Conservation (phyloP, 2,797 vertebrate genomes). For the Coregonus suidteri region DNA sequence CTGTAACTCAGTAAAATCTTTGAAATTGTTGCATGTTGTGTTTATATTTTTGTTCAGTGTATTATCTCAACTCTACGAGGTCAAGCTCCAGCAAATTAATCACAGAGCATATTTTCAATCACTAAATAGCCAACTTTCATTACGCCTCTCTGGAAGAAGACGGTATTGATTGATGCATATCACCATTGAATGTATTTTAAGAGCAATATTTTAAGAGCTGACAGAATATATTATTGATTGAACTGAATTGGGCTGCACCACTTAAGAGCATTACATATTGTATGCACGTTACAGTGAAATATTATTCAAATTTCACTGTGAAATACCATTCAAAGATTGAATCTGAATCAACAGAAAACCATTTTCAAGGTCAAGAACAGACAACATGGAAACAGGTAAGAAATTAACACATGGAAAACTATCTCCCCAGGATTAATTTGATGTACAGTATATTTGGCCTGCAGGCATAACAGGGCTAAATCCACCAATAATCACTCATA, state of each 20-base stretch:
- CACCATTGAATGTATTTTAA: neutral
- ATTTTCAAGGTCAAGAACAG: neutral
- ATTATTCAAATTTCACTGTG: neutral
- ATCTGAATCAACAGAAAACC: neutral
- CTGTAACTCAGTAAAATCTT: too few species aligned
- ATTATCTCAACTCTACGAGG: slow-evolving; percentile 62
- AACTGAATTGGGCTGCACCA: neutral
- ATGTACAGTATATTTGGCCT: neutral
- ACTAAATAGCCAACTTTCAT: slow-evolving; percentile 21
- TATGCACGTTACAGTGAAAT: neutral
- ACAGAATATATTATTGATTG: slow-evolving; percentile 29
- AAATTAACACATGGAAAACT: neutral
- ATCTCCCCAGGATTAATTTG: neutral
- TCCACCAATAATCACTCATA: neutral
- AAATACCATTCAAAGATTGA: neutral
- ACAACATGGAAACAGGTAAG: neutral
- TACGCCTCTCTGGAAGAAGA: slow-evolving; percentile 9
- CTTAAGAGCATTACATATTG: slow-evolving; percentile 14
- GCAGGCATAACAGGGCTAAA: neutral
- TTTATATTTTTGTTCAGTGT: slow-evolving; percentile 5
- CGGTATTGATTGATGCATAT: slow-evolving; percentile 13
- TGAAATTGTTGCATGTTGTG: too few species aligned
- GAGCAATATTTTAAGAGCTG: slow-evolving; percentile 15
- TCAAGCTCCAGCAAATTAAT: slow-evolving; percentile 60
- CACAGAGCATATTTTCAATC: slow-evolving; percentile 15